phyloP scores from a whole-genome alignment of 2,113 vertebrate species.

The Phoxinus phoxinus region DNA sequence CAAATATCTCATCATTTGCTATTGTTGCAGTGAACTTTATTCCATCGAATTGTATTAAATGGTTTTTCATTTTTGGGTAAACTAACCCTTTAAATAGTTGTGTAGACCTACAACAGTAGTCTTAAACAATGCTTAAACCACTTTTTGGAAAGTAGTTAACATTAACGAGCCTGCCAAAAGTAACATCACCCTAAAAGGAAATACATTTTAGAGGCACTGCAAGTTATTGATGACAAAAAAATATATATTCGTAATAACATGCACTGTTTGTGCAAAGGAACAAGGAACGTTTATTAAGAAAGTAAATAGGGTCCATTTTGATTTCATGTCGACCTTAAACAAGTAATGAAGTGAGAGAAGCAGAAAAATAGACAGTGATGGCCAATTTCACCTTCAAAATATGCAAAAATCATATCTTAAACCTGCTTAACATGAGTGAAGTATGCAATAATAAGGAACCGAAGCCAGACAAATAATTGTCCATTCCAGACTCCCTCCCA shows the following conservation, averaged over 20 bases:
- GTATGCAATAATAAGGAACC: slow-evolving; percentile 7
- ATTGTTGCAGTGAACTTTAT: neutral
- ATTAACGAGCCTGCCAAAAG: neutral
- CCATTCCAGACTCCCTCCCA: slow-evolving; percentile 56
- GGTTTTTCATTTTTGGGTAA: too few relatives aligned
- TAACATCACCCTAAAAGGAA: neutral
- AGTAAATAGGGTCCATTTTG: slow-evolving; percentile 1
- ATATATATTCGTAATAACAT: neutral
- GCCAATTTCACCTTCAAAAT: slow-evolving; percentile 28
- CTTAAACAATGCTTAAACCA: neutral
- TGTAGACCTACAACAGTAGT: neutral
- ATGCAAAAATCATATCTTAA: neutral
- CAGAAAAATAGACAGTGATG: neutral
- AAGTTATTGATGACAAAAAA: neutral
- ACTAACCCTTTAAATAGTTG: neutral
- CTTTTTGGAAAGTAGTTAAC: neutral
- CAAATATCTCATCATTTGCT: neutral
- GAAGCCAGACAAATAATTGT: slow-evolving; percentile 21
- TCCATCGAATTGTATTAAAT: neutral
- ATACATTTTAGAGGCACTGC: neutral
- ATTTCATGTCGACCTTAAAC: neutral
- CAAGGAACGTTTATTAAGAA: neutral
- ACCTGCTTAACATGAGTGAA: slow-evolving; percentile 6
- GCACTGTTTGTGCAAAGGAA: neutral
- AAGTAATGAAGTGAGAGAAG: neutral